A percentile compares a stretch with the other conserved stretches of the same genome.
These are phyloP conservation scores for Triplophysa yarkandensis DNA, from an alignment of 2,797 vertebrate species.

Conservation along the genomic window DNA sequence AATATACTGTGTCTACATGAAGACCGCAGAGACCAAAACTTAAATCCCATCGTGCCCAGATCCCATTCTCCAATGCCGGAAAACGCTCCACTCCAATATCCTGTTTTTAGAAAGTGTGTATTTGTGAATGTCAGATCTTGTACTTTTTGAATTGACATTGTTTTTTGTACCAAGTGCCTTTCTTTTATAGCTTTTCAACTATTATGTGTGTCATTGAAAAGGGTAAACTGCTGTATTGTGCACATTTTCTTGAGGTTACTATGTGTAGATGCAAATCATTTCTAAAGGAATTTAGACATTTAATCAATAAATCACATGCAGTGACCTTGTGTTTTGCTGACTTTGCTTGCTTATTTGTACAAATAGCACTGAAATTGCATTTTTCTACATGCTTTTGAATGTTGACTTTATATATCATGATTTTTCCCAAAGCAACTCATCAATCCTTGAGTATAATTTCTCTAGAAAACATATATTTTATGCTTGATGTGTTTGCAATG, in stretches of 20 bases:
- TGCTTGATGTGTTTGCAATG: too few species aligned
- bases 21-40: conserved; percentile 2
- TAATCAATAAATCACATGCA: conserved; percentile 53
- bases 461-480: too few species aligned
- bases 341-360: background rate
- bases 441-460: too few species aligned
- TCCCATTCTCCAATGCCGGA: background rate
- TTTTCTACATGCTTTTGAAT: background rate
- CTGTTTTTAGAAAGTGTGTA: conserved; percentile 10
- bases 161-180: conserved; percentile 57
- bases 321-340: conserved; percentile 13
- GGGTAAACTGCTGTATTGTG: conserved; percentile 59
- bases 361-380: background rate
- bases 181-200: conserved; percentile 45
- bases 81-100: conserved; percentile 13
- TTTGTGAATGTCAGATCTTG: conserved; percentile 9
- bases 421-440: too few species aligned
- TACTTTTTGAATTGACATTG: conserved; percentile 37
- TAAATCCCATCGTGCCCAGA: conserved; percentile 18
- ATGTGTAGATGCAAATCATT: conserved; percentile 31
- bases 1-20: background rate
- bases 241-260: conserved; percentile 41
- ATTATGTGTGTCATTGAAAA: conserved; percentile 31
- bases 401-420: background rate
- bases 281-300: conserved; percentile 46